Percentiles rank a stretch among this genome's conserved stretches.
phyloP scores from a whole-genome alignment of 1,140 invertebrate genomes.

The Glossosoma conforme region DNA sequence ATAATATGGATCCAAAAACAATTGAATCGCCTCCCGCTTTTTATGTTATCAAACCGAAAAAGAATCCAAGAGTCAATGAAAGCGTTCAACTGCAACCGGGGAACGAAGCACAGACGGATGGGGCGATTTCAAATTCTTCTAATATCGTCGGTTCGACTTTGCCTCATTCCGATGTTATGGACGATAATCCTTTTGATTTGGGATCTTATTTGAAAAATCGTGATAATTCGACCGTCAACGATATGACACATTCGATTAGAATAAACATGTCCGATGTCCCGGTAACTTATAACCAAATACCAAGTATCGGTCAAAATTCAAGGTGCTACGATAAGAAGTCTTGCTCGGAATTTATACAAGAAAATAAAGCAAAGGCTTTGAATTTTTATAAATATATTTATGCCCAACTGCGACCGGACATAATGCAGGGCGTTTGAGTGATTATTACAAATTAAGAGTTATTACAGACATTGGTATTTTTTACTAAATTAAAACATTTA shows the following conservation, averaged over 20 bases:
- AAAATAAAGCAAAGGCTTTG: conserved; percentile 44
- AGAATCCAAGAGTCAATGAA: conserved; percentile 27
- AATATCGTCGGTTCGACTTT: conserved; percentile 1
- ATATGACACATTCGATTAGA: conserved; percentile 14
- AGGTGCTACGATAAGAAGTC: conserved; percentile 25
- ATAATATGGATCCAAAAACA: conserved; percentile 28
- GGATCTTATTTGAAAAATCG: conserved; percentile 17
- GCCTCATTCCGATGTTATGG: conserved; percentile 8
- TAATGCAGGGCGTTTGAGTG: neutral
- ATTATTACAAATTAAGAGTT: too few relatives aligned
- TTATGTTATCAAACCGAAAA: conserved; percentile 44
- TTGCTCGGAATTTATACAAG: conserved; percentile 25
- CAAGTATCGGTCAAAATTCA: conserved; percentile 2
- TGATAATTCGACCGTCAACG: conserved; percentile 18
- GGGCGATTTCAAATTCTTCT: neutral
- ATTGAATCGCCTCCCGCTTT: conserved; percentile 44
- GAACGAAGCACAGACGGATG: neutral
- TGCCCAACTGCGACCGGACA: conserved; percentile 23
- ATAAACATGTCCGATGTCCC: conserved; percentile 6
- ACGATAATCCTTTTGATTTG: conserved; percentile 10
- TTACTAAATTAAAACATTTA: too few relatives aligned
- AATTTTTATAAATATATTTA: conserved; percentile 48
- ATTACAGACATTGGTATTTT: too few relatives aligned
- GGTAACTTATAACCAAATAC: conserved; percentile 1
- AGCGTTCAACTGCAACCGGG: neutral